Conservation (phyloP, 2,797 vertebrate species). For the Muscicapa comitata region DNA sequence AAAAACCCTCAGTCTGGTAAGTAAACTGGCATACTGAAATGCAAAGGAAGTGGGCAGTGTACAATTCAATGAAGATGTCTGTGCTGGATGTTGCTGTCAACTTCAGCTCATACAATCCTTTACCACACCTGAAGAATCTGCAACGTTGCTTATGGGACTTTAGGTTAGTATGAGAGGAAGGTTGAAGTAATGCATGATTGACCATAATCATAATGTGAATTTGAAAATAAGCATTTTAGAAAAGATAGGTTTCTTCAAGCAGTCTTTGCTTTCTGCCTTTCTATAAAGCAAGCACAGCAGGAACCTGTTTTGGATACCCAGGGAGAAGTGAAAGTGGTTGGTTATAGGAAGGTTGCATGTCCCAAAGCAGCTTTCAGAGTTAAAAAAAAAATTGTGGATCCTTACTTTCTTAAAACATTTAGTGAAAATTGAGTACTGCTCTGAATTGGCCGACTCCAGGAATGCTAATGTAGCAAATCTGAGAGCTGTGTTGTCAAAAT, state of each 20-base stretch:
- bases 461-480: neutral
- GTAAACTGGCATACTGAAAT: neutral
- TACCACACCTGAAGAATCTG: neutral
- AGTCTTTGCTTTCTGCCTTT: neutral
- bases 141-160: neutral
- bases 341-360: neutral
- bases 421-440: neutral
- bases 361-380: neutral
- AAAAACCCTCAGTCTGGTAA: neutral
- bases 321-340: neutral
- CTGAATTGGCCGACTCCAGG: neutral
- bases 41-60: neutral
- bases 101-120: neutral
- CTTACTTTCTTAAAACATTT: neutral
- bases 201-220: neutral
- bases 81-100: neutral
- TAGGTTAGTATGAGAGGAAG: neutral
- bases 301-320: neutral
- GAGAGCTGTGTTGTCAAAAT: neutral
- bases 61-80: neutral
- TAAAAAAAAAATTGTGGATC: neutral
- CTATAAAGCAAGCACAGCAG: neutral
- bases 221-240: conserved; percentile 27
- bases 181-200: neutral
- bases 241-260: neutral